Conservation (phyloP, 2,113 vertebrate species). For the Nothocercus nigrocapillus region DNA sequence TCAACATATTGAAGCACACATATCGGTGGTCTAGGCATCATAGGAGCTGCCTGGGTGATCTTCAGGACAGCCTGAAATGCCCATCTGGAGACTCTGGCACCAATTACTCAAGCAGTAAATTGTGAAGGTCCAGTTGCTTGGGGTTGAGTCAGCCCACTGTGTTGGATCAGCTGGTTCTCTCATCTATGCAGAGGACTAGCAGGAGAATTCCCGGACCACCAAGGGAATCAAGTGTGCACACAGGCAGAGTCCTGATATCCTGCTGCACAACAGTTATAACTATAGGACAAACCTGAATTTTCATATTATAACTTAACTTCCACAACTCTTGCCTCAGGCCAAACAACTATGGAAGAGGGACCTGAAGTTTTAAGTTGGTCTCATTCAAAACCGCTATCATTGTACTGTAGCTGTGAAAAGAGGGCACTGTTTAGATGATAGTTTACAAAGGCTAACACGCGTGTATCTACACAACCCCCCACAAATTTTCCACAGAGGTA, state of each 20-base stretch:
- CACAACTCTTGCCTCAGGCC: not conserved
- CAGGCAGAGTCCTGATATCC: not conserved
- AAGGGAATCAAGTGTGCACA: not conserved
- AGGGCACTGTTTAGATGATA: not conserved
- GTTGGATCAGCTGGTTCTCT: not conserved
- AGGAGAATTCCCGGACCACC: not conserved
- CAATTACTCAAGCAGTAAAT: not conserved
- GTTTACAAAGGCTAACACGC: not conserved
- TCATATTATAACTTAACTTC: not conserved
- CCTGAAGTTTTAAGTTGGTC: not conserved
- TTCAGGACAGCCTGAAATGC: not conserved
- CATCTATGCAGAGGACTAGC: not conserved
- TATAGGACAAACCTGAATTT: not conserved
- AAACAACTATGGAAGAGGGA: not conserved
- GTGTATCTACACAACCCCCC: not conserved
- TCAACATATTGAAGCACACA: not conserved
- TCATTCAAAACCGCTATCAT: not conserved
- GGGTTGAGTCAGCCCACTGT: not conserved
- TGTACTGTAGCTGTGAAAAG: not conserved
- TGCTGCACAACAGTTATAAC: not conserved
- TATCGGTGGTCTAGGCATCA: not conserved
- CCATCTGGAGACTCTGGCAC: not conserved
- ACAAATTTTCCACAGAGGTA: not conserved
- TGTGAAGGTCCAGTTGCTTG: not conserved
- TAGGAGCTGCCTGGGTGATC: not conserved